Conservation (phyloP, 2,113 vertebrate genomes). For the Zosterops lateralis region DNA sequence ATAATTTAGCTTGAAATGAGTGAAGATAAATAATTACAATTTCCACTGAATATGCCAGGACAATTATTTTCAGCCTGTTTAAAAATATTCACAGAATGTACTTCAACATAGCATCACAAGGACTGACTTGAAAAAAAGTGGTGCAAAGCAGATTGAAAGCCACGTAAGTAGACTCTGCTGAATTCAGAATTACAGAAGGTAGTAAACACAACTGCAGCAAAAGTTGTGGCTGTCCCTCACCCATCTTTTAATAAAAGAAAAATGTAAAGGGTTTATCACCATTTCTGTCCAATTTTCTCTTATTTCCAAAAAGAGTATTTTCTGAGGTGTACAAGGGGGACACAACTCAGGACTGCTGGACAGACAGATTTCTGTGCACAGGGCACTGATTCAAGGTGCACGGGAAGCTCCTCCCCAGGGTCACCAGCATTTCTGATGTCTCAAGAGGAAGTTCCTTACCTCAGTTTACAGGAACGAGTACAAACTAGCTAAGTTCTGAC, state of each 20-base stretch:
- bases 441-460: not conserved
- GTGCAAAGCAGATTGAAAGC: not conserved
- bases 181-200: not conserved
- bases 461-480: not conserved
- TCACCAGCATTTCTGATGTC: not conserved
- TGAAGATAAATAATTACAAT: conserved; percentile 48
- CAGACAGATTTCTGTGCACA: not conserved
- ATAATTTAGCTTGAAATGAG: conserved; percentile 11
- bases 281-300: not conserved
- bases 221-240: not conserved
- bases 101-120: not conserved
- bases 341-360: accelerated
- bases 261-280: not conserved
- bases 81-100: conserved; percentile 38
- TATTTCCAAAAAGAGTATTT: not conserved
- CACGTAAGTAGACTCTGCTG: not conserved
- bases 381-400: accelerated
- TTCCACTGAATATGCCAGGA: conserved; percentile 36
- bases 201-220: not conserved
- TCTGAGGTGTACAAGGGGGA: not conserved
- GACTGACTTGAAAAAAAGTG: not conserved
- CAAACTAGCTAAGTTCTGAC: not conserved
- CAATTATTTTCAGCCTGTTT: conserved; percentile 7
- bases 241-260: not conserved
- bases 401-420: not conserved